Conservation (phyloP, 2,113 vertebrate genomes). For the Calypte anna region DNA sequence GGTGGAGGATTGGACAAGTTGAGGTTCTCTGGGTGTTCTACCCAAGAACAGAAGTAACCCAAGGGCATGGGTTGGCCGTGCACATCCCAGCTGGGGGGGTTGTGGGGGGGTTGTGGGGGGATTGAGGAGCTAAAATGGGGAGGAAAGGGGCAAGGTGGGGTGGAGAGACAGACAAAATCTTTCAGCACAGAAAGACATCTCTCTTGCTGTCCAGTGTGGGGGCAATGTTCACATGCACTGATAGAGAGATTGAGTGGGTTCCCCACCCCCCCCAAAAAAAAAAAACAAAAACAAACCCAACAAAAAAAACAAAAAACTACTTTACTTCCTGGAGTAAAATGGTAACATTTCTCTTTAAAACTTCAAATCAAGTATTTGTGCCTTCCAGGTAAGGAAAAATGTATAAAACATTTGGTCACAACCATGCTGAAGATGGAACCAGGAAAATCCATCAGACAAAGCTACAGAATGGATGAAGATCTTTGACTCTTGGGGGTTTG, state of each 20-base stretch:
- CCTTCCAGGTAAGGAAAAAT: conserved; percentile 72
- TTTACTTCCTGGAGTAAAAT: conserved; percentile 50
- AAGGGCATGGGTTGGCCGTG: neutral
- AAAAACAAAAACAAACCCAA: too few species aligned
- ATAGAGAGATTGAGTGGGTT: conserved; percentile 25
- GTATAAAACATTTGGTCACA: conserved; percentile 93
- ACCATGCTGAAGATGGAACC: conserved; percentile 86
- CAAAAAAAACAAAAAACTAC: neutral
- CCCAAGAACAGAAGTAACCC: conserved; percentile 34
- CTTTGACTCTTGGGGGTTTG: conserved; percentile 38
- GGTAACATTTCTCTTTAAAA: conserved; percentile 41
- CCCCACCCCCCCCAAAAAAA: neutral
- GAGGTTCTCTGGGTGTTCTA: neutral
- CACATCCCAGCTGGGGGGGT: neutral
- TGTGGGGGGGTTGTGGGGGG: neutral
- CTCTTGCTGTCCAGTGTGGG: conserved; percentile 13
- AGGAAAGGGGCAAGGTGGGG: neutral
- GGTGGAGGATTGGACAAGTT: conserved; percentile 1
- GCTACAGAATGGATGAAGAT: conserved; percentile 79
- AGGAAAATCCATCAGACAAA: conserved; percentile 82
- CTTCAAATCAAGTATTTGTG: conserved; percentile 74
- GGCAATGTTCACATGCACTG: conserved; percentile 49
- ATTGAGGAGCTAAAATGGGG: neutral
- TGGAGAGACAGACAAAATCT: neutral
- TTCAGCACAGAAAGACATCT: neutral